A percentile compares a stretch with the other conserved stretches of the same genome.
phyloP scores from a whole-genome alignment of 2,113 vertebrate genomes.

The Morphnarchus princeps region DNA sequence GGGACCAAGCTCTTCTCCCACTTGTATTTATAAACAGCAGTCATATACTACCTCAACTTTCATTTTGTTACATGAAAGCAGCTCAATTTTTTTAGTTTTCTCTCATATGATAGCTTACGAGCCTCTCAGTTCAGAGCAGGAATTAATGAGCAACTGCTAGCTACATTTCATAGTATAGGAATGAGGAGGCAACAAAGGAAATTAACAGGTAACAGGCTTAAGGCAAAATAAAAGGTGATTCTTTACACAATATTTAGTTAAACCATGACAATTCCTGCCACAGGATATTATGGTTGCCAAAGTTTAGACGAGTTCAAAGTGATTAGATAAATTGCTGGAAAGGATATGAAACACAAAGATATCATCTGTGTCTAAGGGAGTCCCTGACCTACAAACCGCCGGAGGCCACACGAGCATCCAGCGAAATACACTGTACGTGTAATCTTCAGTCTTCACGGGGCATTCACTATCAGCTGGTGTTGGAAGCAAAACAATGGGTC shows the following conservation, averaged over 20 bases:
- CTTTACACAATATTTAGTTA: not conserved
- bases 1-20: not conserved
- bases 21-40: not conserved
- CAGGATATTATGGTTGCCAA: not conserved
- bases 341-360: not conserved
- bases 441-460: not conserved
- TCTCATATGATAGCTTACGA: not conserved
- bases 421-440: rapidly evolving
- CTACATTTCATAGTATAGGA: not conserved
- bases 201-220: not conserved
- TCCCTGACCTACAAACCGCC: not conserved
- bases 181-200: not conserved
- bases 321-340: not conserved
- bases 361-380: not conserved
- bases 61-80: not conserved
- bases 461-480: rapidly evolving
- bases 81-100: not conserved
- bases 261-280: not conserved
- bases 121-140: not conserved
- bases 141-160: not conserved
- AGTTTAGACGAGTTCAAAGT: not conserved
- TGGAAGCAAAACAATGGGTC: not conserved
- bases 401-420: not conserved
- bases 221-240: not conserved
- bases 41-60: not conserved